Conservation (phyloP, 92 coral and sea anemone species). For the Parazoanthus darwini region DNA sequence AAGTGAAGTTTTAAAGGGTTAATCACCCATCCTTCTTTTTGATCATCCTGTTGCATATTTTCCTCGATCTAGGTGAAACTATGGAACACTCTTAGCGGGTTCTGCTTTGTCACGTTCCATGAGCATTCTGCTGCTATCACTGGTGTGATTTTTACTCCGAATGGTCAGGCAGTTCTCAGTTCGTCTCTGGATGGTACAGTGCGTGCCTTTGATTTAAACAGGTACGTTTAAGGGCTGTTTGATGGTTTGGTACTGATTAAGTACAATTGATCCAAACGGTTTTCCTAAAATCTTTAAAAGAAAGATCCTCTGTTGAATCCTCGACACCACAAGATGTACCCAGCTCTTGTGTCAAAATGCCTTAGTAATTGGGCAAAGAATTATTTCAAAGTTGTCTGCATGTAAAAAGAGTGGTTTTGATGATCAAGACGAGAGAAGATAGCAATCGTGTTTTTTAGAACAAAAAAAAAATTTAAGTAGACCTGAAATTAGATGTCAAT, state of each 20-base stretch:
- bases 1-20: neutral
- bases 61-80: conserved; percentile 74
- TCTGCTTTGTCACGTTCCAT: conserved; percentile 96
- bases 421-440: too few species aligned
- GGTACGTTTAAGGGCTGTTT: conserved; percentile 51
- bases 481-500: too few species aligned
- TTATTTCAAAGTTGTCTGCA: too few species aligned
- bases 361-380: too few species aligned
- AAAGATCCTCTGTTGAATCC: too few species aligned
- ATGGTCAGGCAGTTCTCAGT: conserved; percentile 89
- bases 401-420: too few species aligned
- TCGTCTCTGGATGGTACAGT: conserved; percentile 98
- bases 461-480: too few species aligned
- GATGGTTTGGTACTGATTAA: too few species aligned
- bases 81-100: conserved; percentile 93
- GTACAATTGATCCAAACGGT: neutral
- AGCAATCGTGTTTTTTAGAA: too few species aligned
- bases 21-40: neutral
- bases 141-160: conserved; percentile 81
- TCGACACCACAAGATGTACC: too few species aligned
- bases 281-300: too few species aligned
- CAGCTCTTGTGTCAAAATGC: too few species aligned
- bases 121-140: conserved; percentile 90
- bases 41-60: neutral
- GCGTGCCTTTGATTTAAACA: conserved; percentile 97